These are phyloP conservation scores for Dicycla oo DNA, from an alignment of 2,888 invertebrate species.

Conservation along the genomic window DNA sequence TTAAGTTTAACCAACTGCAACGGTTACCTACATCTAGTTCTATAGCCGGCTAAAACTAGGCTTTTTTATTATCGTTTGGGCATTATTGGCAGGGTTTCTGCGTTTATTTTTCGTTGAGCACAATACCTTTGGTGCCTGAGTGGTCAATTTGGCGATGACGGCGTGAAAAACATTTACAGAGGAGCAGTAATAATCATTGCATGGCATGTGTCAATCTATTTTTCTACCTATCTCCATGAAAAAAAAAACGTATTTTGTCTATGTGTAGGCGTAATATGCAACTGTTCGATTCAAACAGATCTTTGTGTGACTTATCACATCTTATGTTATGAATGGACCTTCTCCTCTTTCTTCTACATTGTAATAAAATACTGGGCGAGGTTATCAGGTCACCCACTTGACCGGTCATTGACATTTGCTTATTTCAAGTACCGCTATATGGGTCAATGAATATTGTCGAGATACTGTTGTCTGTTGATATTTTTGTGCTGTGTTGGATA, in stretches of 20 bases:
- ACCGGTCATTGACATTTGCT: conserved; percentile 64
- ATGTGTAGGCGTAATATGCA: neutral
- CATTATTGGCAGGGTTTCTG: no score
- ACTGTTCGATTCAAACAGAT: neutral
- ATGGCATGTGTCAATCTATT: neutral
- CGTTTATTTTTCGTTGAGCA: neutral
- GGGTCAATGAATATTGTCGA: conserved; percentile 64
- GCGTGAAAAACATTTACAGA: neutral
- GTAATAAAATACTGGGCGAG: conserved; percentile 42
- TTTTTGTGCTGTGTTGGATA: conserved; percentile 4
- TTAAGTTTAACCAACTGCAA: no score
- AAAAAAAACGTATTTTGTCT: neutral
- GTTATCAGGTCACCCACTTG: conserved; percentile 58
- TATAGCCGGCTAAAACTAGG: no score
- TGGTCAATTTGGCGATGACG: neutral
- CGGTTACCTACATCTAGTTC: no score
- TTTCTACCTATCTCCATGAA: neutral
- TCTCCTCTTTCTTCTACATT: conserved; percentile 8
- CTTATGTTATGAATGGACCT: conserved; percentile 16
- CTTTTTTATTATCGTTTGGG: neutral
- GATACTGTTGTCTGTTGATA: conserved; percentile 25
- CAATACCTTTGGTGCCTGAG: neutral
- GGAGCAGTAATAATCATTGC: neutral
- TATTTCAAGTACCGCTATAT: conserved; percentile 63
- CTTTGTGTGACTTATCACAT: neutral